phyloP scores from a whole-genome alignment of 2,888 invertebrate genomes.

The Patella ulyssiponensis region DNA sequence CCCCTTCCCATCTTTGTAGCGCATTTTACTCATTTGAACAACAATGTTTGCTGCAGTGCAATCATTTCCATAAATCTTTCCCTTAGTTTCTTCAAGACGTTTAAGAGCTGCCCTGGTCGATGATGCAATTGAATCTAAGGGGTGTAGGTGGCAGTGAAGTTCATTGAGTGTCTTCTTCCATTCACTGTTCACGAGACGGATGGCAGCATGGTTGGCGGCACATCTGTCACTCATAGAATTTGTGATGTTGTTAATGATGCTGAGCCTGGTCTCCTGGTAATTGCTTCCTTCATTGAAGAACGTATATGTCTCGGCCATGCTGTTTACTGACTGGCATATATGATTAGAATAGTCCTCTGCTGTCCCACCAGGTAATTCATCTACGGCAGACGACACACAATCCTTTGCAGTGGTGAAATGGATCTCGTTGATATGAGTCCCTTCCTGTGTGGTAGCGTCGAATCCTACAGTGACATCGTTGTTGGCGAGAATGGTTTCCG shows the following conservation, averaged over 20 bases:
- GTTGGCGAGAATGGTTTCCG: no score
- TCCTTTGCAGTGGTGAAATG: constrained; percentile 28
- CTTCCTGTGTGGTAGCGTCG: constrained; percentile 28
- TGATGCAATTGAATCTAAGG: constrained; percentile 30
- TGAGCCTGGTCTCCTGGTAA: constrained; percentile 12
- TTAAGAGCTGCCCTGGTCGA: constrained; percentile 15
- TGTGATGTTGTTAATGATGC: constrained; percentile 14
- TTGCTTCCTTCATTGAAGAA: not conserved
- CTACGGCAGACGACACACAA: constrained; percentile 29
- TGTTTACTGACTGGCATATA: constrained; percentile 28
- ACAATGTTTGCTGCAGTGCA: constrained; percentile 38
- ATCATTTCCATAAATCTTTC: constrained; percentile 33
- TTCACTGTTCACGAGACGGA: constrained; percentile 4
- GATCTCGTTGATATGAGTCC: constrained; percentile 28
- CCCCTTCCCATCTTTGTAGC: constrained; percentile 39
- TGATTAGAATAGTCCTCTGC: constrained; percentile 35
- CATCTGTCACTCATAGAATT: constrained; percentile 26
- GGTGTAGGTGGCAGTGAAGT: constrained; percentile 35
- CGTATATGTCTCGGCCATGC: constrained; percentile 21
- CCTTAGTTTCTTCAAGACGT: constrained; percentile 18
- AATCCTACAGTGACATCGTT: constrained; percentile 34
- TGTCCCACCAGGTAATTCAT: constrained; percentile 38
- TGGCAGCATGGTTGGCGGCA: constrained; percentile 32
- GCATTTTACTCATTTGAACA: constrained; percentile 36
- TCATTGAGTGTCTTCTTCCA: constrained; percentile 35